Percentiles rank a stretch among this genome's conserved stretches.
Evolutionary conservation across 2,888 invertebrate species (phyloP).

Genomic region (Schizotus pectinicornis): DNA sequence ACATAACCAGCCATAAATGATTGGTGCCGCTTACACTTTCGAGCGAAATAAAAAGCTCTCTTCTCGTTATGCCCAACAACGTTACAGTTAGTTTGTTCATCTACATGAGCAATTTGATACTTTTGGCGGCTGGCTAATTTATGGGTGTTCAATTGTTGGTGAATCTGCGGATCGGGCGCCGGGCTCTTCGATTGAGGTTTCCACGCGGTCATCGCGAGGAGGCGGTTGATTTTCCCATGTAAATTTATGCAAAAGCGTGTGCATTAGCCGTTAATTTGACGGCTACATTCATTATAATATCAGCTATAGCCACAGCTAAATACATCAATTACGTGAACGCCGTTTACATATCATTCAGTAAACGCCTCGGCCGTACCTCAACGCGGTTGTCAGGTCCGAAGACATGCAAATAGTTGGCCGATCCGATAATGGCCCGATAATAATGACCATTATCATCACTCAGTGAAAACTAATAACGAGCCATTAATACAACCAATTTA

Average conservation of each 20-base stretch:
- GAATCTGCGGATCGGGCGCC: too few species aligned
- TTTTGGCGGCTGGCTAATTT: too few species aligned
- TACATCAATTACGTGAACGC: slow-evolving; percentile 44
- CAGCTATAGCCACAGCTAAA: slow-evolving; percentile 43
- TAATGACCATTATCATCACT: slow-evolving; percentile 56
- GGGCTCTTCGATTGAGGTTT: too few species aligned
- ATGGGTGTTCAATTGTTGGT: too few species aligned
- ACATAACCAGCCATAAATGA: too few species aligned
- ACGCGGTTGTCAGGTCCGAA: slow-evolving; percentile 10
- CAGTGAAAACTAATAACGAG: slow-evolving; percentile 58
- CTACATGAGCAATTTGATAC: too few species aligned
- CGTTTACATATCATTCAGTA: slow-evolving; percentile 33
- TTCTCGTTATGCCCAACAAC: too few species aligned
- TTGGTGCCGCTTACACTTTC: too few species aligned
- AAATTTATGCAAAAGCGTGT: slow-evolving; percentile 56
- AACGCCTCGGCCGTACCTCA: slow-evolving; percentile 6
- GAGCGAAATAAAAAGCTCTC: too few species aligned
- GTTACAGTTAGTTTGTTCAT: too few species aligned
- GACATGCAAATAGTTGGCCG: slow-evolving; percentile 47
- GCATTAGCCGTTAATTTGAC: slow-evolving; percentile 54
- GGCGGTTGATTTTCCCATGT: slow-evolving; percentile 45
- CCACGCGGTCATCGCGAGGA: not conserved
- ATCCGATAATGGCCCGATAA: slow-evolving; percentile 49
- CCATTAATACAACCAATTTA: slow-evolving; percentile 59
- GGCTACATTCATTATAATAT: slow-evolving; percentile 47